These are phyloP conservation scores for Druon quercuslanigerum DNA, from an alignment of 1,140 invertebrate species.

Conservation along the genomic window DNA sequence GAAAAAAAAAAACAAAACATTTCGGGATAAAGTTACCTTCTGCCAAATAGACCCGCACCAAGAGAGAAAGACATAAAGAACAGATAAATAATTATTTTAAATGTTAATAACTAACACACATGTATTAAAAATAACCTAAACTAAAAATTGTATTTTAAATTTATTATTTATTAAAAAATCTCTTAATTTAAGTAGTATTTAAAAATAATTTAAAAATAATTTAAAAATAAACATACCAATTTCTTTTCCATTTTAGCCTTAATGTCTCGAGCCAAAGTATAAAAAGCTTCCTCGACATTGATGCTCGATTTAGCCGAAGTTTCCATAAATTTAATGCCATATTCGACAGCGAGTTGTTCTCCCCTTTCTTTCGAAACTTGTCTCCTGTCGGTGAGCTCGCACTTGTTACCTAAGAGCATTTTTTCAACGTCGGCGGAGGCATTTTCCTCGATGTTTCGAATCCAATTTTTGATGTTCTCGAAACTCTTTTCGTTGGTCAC, in stretches of 20 bases:
- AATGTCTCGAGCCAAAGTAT: conserved; percentile 94
- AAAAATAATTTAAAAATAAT: not conserved
- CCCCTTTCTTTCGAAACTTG: conserved; percentile 86
- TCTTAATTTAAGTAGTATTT: no score
- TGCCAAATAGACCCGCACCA: conserved; percentile 73
- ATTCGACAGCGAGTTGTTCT: conserved; percentile 87
- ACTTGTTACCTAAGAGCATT: conserved; percentile 97
- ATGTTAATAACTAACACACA: not conserved
- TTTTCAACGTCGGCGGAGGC: conserved; percentile 95
- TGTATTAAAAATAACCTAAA: not conserved
- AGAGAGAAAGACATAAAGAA: conserved; percentile 73
- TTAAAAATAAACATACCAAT: conserved; percentile 81
- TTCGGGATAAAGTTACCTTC: conserved; percentile 73
- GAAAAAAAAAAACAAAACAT: conserved; percentile 29
- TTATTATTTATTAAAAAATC: not conserved
- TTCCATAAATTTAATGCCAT: conserved; percentile 96
- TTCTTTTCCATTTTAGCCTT: conserved; percentile 97
- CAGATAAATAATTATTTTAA: conserved; percentile 71
- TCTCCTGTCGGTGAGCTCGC: conserved; percentile 92
- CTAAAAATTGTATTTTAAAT: not conserved
- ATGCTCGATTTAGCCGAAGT: conserved; percentile 94
- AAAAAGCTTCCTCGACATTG: conserved; percentile 94
- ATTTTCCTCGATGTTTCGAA: conserved; percentile 98
- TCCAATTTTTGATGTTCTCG: conserved; percentile 99
- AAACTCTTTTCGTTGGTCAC: conserved; percentile 99